Evolutionary conservation across 2,113 vertebrate genomes (phyloP), one percentile per base, ranked within the genome.

Genomic region (Cyanoderma ruficeps): DNA sequence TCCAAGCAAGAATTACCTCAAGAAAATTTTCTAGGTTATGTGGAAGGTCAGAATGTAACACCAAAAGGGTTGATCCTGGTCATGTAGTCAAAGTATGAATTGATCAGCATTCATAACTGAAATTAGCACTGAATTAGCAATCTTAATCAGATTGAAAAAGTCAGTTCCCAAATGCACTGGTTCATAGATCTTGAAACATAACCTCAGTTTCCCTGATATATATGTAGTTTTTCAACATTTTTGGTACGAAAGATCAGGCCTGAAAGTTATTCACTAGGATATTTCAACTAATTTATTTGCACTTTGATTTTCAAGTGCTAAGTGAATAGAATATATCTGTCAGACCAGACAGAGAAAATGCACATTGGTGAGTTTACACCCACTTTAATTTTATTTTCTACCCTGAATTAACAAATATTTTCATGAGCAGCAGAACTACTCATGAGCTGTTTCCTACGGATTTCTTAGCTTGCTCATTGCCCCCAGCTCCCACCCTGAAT

Each of bases 361-460:
- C 12, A 55, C 4, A 5, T 5, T 44, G 33, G 50, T 28, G 15
- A 22, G 20, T 63, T 57, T 85, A 52, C 0, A 0, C 2, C 25
- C 25, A 79, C 39, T 23, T 71, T 71, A 64, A 53, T 28, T 52
- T 65, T 25, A 23, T 55, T 76, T 50, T 44, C 19, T 69, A 47
- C 14, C 5, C 72, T 28, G 52, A 76, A 77, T 1, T 18, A 68
- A 50, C 20, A 39, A 30, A 35, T 59, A 33, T 15, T 83, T 71
- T 72, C 27, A 37, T 1, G 4, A 83, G 31, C 21, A 79, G 16
- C n/a, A 74, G 46, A 72, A 49, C 27, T 41, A 52, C 31, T 64
- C 30, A 50, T 42, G 16, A 79, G 39, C 22, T 3, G 0, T 44
- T 75, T 83, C 28, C 41, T 35, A 22, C 3, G 2, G 21, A 50